A percentile compares a stretch with the other conserved stretches of the same genome.
These are phyloP conservation scores for Araneus ventricosus DNA, from an alignment of 1,140 invertebrate genomes.

Conservation along the genomic window DNA sequence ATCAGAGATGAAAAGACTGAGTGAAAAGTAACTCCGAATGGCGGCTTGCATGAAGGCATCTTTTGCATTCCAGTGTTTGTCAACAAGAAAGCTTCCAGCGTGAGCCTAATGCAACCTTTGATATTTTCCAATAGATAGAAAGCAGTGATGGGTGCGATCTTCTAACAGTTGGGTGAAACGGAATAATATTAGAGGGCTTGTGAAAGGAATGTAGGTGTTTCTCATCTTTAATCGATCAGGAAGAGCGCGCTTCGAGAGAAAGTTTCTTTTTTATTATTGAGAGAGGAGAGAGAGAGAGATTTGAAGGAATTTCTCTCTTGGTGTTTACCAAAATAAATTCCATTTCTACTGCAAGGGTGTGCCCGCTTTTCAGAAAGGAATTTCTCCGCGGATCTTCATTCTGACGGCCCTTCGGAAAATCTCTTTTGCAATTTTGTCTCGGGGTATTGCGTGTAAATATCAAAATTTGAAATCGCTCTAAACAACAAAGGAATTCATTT, in stretches of 20 bases:
- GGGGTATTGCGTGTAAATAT: too few species aligned
- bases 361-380: background rate
- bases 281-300: background rate
- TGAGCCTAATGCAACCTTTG: background rate
- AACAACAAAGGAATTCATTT: too few species aligned
- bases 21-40: too few species aligned
- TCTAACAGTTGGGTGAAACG: background rate
- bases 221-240: constrained; percentile 11
- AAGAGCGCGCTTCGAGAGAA: background rate
- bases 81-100: too few species aligned
- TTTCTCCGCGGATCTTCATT: background rate
- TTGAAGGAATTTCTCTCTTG: background rate
- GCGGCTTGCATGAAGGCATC: too few species aligned
- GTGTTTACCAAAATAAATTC: background rate
- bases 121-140: background rate
- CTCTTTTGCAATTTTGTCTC: too few species aligned
- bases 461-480: too few species aligned
- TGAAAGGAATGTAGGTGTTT: constrained; percentile 18
- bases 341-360: background rate
- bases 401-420: background rate
- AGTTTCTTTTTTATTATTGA: background rate
- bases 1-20: too few species aligned
- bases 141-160: background rate
- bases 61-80: too few species aligned
- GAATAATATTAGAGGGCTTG: background rate